These are phyloP conservation scores for Potorous gilbertii DNA, from an alignment of 2,797 vertebrate species.

Conservation along the genomic window DNA sequence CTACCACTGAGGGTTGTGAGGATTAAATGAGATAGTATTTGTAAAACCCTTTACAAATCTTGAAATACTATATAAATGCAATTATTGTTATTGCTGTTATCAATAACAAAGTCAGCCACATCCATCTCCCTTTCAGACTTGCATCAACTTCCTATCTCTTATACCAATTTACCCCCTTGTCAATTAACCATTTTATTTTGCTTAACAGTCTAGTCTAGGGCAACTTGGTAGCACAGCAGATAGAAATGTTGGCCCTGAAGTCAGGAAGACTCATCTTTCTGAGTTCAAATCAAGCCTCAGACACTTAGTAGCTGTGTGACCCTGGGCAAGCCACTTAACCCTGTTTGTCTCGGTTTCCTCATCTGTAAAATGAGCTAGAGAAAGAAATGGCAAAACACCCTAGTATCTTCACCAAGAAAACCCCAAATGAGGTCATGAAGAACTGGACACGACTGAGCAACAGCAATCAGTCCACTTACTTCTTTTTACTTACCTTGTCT, in stretches of 20 bases:
- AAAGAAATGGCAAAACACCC: background rate
- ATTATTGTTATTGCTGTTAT: background rate
- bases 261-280: background rate
- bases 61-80: background rate
- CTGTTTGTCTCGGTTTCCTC: background rate
- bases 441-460: background rate
- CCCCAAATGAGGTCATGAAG: background rate
- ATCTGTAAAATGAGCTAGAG: background rate
- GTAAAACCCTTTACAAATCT: background rate
- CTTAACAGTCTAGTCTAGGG: background rate
- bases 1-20: background rate
- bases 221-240: background rate
- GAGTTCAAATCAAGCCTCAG: background rate
- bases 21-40: background rate
- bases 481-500: background rate
- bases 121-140: background rate
- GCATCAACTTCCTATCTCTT: background rate
- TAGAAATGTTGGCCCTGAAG: background rate
- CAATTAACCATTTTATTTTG: background rate
- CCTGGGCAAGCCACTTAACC: background rate
- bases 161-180: background rate
- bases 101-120: background rate
- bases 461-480: background rate
- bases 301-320: background rate
- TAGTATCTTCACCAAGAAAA: background rate